These are phyloP conservation scores for Syngnathus scovelli DNA, from an alignment of 2,113 vertebrate genomes.

Conservation along the genomic window DNA sequence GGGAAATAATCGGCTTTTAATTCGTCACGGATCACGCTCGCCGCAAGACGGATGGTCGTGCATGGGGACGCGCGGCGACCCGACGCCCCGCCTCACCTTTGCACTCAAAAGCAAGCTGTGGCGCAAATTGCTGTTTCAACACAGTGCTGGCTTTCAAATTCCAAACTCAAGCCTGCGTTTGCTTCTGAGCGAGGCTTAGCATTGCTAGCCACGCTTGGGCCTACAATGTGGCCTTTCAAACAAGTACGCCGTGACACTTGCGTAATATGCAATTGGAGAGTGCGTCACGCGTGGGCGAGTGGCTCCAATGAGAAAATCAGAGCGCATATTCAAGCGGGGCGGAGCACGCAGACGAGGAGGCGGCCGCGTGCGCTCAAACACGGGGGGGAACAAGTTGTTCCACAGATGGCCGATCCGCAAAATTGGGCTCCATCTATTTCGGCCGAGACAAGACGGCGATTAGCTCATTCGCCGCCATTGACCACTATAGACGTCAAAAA, in stretches of 20 bases:
- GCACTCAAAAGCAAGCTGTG: too few relatives aligned
- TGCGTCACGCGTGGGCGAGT: neutral
- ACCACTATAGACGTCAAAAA: too few relatives aligned
- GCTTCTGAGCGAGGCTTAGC: too few relatives aligned
- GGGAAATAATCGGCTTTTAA: constrained; percentile 74
- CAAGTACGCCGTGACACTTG: neutral
- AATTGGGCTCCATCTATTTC: constrained; percentile 54
- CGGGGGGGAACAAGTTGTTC: constrained; percentile 56
- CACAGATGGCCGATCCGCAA: constrained; percentile 58
- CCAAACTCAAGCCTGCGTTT: neutral
- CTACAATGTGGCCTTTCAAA: too few relatives aligned
- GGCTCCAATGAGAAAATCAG: neutral
- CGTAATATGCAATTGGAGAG: neutral
- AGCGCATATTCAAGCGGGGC: constrained; percentile 48
- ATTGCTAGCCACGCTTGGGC: too few relatives aligned
- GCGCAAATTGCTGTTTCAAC: too few relatives aligned
- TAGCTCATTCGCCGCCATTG: too few relatives aligned
- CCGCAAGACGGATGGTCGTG: constrained; percentile 59
- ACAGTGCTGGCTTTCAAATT: neutral
- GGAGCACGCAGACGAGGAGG: constrained; percentile 25
- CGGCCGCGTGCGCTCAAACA: constrained; percentile 59
- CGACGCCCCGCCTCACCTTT: neutral
- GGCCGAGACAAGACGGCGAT: too few relatives aligned
- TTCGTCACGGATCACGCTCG: constrained; percentile 65
- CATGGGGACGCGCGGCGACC: constrained; percentile 7